Base-by-base conservation (phyloP, 2,113 vertebrate genomes). In the Catharus minimus region DNA sequence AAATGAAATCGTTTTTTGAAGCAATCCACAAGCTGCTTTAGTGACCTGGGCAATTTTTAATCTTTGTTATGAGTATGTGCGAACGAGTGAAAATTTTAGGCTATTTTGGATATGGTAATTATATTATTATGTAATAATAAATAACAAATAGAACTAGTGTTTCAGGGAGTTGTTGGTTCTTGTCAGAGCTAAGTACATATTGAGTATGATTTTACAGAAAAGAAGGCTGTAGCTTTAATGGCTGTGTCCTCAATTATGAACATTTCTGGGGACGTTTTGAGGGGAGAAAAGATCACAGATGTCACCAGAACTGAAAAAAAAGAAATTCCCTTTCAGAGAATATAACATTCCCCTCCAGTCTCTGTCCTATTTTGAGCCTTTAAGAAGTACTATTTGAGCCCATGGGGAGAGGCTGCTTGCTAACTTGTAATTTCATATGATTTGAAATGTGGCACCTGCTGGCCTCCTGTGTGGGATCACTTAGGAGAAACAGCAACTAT, bases 381-480 rank as follows among this genome's bases (percentile, higher is more conserved):
- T 89, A 91, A 95, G 95, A 96, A 97, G 97, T 95, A 96, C 92
- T 75, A 83, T 96, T 92, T 92, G 94, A 96, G 92, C 93, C 93
- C 96, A 92, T 65, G 58, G 94, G 93, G 97, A 97, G 95, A 96
- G 41, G 66, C 83, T 53, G 49, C 86, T 97, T 74, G 84, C 95
- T 96, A 97, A 97, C 88, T 96, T 97, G 94, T 97, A 97, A 98
- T 98, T 98, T 98, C 96, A 88, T 96, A 74, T 95, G 94, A 97
- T 97, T 97, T 97, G 96, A 97, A 97, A 98, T 97, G 94, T 94
- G 92, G 97, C 90, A 96, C 96, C 90, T 95, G 88, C 90, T 94
- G 95, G 94, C 92, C 95, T 96, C 94, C 93, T 38, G 1, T 86
- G 90, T 84, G 79, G 93, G 91, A 95, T 97, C 96, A 95, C 86